Percentiles rank a stretch among this genome's conserved stretches.
Conservation (phyloP, 2,113 vertebrate genomes). For the Pelobates fuscus region DNA sequence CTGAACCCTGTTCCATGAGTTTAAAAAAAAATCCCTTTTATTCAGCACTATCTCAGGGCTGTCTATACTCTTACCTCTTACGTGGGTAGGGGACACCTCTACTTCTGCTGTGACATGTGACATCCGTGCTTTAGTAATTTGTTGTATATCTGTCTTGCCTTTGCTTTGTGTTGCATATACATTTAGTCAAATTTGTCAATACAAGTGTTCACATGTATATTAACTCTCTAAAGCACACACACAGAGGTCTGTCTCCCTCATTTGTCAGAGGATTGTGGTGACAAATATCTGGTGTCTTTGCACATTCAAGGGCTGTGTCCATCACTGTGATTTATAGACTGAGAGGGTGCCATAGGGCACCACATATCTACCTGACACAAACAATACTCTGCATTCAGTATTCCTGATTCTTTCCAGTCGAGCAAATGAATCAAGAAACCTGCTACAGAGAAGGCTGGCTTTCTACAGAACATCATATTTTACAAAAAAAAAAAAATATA, state of each 20-base stretch:
- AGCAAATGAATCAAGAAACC: background rate
- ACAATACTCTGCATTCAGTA: background rate
- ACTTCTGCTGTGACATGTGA: slow-evolving; percentile 13
- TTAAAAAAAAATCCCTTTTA: background rate
- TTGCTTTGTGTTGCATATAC: slow-evolving; percentile 24
- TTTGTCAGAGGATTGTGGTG: background rate
- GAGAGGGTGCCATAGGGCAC: background rate
- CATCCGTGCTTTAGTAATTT: slow-evolving; percentile 2
- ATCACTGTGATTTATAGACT: background rate
- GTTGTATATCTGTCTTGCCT: background rate
- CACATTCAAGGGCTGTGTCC: slow-evolving; percentile 25
- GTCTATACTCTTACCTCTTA: slow-evolving; percentile 22
- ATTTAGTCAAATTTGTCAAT: background rate
- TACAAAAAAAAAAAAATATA: no score
- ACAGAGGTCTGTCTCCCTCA: no score
- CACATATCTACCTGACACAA: background rate
- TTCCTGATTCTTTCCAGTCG: background rate
- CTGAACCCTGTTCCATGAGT: background rate
- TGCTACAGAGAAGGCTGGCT: background rate
- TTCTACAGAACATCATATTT: background rate
- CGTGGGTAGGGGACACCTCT: slow-evolving; percentile 19
- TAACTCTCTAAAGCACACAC: no score
- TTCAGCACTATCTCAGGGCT: slow-evolving; percentile 39
- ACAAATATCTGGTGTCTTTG: slow-evolving; percentile 13
- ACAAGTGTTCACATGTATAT: no score